Base-by-base conservation (phyloP, 2,888 invertebrate genomes). In the Amphiduros pacificus region DNA sequence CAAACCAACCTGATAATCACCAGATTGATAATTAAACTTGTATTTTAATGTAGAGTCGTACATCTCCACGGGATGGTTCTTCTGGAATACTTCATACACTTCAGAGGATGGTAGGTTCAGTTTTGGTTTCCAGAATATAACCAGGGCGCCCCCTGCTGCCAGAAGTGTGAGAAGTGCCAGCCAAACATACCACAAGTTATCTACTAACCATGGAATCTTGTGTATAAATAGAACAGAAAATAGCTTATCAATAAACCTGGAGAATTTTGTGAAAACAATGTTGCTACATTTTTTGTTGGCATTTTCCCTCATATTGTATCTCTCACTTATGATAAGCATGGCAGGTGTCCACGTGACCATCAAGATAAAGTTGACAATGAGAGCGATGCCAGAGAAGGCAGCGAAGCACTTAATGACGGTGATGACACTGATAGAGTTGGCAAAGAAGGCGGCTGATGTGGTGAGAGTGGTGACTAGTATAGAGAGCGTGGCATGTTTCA, bases 61-160 rank as follows among this genome's bases (percentile, higher is more conserved):
- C 69, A 89, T 87, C 83, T 96, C 96, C 81, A 95, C 93, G 0
- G 90, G 89, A 85, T 96, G 95, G 50, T 87, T 86, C 17, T 87
- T 87, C 40, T 71, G 63, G 65, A 78, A 78, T 44, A 76, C 73
- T 63, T 77, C 76, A 62, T 77, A 76, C 77, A 92, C 90, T 67
- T n/a, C 22, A 9, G 90, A 87, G 78, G 91, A 89, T 50, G 95
- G 61, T 14, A 53, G 49, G n/a, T 51, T 20, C 20, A 62, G 50
- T 24, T 40, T 41, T 22, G 63, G 63, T 31, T 29, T 61, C 36
- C 17, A 17, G 28, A 63, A 54, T 31, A 62, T 20, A 26, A 53
- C 63, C 17, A 63, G 11, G 28, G 52, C n/a, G 22, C 41, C 48
- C 5, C 49, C 54, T 14, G 44, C 32, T 14, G 31, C 32, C 27